Base-by-base conservation (phyloP, 2,797 vertebrate species). In the Atherinosoma microstoma region DNA sequence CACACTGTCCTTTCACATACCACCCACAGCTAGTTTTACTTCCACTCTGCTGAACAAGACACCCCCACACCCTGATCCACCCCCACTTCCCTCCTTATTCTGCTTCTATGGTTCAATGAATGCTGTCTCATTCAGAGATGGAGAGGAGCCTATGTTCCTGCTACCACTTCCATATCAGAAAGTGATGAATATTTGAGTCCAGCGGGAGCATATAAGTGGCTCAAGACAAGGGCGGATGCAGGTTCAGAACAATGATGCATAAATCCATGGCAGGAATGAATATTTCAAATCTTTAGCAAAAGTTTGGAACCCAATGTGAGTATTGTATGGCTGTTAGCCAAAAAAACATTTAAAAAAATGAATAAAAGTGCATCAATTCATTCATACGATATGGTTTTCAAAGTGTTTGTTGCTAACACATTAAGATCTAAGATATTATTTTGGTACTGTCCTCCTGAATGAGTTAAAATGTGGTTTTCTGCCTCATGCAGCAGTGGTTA, bases 1-100 rank as follows among this genome's bases (percentile, higher is more conserved):
- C 78, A 80, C 75, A 45, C 34, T 83, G 83, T 74, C 70, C 65
- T 64, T 84, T 76, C 78, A 60, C 71, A 80, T 78, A 75, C 73
- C 0, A 34, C 82, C 77, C 58, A 82, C 59, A 49, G 79, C 73
- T 69, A 64, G 58, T 85, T 87, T 70, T 53, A 9, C 54, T 75
- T 80, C 64, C 76, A 70, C 73, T 78, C 70, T 64, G 38, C 64
- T 67, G 70, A 84, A 75, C 67, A 73, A 20, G 34, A 74, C 62
- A 59, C 18, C 35, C 0, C 45, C 45, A 20, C 45, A 45, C 42
- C 5, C 16, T 16, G 18, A 6, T 6, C 42, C 69, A 3, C 16
- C 45, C 22, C 40, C 15, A 42, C 32, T 68, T 27, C 20, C 45
- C 30, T 58, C 40, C 60, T 73, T 69, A 56, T 65, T 79, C n/a